A percentile compares a stretch with the other conserved stretches of the same genome.
Evolutionary conservation across 2,888 invertebrate genomes (phyloP).

Genomic region (Leptarthrus brevirostris): DNA sequence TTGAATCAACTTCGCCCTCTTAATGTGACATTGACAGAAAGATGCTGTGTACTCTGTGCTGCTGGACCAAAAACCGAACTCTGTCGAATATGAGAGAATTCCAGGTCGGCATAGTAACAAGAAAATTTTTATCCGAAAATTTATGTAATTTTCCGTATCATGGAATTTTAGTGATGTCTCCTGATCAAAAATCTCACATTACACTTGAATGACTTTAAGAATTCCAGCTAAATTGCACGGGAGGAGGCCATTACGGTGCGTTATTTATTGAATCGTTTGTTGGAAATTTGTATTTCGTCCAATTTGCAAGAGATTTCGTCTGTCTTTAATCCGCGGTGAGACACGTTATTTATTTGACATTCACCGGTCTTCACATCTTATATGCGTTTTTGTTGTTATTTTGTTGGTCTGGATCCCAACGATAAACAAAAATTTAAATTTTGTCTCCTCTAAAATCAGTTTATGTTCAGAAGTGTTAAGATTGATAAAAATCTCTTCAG

Average conservation of each 20-base stretch:
- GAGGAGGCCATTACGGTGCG: constrained; percentile 9
- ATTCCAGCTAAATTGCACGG: constrained; percentile 10
- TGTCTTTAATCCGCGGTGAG: neutral
- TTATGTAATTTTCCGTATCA: constrained; percentile 1
- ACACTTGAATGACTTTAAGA: neutral
- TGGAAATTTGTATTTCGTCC: constrained; percentile 9
- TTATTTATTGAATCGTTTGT: constrained; percentile 3
- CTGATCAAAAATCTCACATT: neutral
- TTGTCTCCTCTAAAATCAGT: neutral
- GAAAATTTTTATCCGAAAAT: constrained; percentile 10
- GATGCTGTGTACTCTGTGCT: neutral
- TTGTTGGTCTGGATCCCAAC: too few relatives aligned
- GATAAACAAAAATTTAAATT: neutral
- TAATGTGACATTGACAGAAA: too few relatives aligned
- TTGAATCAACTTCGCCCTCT: neutral
- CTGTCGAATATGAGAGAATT: neutral
- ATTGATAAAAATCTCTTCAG: neutral
- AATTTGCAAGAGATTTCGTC: neutral
- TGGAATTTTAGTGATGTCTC: neutral
- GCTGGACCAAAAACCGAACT: too few relatives aligned
- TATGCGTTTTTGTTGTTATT: too few relatives aligned
- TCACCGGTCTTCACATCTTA: neutral
- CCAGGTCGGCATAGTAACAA: neutral
- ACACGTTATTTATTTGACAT: constrained; percentile 16
- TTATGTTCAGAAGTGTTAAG: neutral